Evolutionary conservation across 2,888 invertebrate genomes (phyloP), one percentile per base, ranked within the genome.

Genomic region (Amblyjoppa fuscipennis): DNA sequence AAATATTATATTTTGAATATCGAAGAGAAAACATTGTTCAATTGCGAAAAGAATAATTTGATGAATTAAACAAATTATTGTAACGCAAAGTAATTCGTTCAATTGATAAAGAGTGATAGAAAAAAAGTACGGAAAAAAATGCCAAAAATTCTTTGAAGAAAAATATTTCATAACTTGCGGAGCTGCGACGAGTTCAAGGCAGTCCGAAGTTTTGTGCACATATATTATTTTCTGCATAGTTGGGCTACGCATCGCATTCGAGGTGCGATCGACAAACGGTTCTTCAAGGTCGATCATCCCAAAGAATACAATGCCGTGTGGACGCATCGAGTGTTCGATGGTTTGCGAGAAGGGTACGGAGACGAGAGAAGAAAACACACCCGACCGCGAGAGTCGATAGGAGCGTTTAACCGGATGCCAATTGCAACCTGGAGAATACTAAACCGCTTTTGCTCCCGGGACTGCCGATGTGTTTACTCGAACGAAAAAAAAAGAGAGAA

Each of bases 391-490:
- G 86, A 74, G 77, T 73, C 71, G 86, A 81, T 86, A 90, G 91
- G 91, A 88, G 88, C 91, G 91, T 90, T 92, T 91, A 91, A 92
- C 93, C 93, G 93, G 93, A 93, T 93, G 92, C 91, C 91, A 88
- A 91, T 89, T 92, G 90, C 92, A 91, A 88, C 91, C 84, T 84
- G 45, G 89, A 89, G 93, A 93, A 93, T 93, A 93, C 92, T 92
- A 93, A 93, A 91, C 91, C 53, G 90, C 85, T 89, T 81, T 82
- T 87, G 88, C 88, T 61, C 75, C 75, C 66, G 64, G 6, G 71
- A 74, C 69, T 75, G 89, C 87, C 90, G 88, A 89, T 90, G 89
- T 90, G 88, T 91, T 91, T 90, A 92, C 91, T 89, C 88, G 91
- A 90, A 91, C 45, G 53, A 78, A 77, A 73, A 69, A n/a, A 80